Evolutionary conservation across 2,797 vertebrate species (phyloP), one percentile per base, ranked within the genome.

Genomic region (Sphenopsis melanotis): DNA sequence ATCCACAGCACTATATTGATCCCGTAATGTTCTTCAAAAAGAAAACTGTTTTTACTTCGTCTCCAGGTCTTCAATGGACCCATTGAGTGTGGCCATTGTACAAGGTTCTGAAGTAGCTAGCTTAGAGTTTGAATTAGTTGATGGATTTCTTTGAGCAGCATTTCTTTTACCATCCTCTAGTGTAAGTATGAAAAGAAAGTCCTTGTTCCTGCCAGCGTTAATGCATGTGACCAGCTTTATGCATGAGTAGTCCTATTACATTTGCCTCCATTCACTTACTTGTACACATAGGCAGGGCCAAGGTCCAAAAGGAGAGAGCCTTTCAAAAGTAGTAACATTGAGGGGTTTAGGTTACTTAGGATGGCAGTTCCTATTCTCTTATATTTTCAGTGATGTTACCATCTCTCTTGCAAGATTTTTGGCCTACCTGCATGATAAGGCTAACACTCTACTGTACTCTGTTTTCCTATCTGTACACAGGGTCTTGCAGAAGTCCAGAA

Each of bases 211-310:
- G 91, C 63, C 93, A 93, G 88, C 20, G 4, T 91, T 94, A 91
- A 96, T 94, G 95, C 89, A 84, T 96, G 93, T 97, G 95, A 95
- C 92, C 60, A 89, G 94, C 95, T 96, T 97, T 94, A 96, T 94
- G 96, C 85, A 96, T 96, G 93, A 94, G 91, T 96, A 95, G 94
- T 76, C 83, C 94, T 79, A 94, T 95, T 97, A 12, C 95, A 86
- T 83, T 94, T 89, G 70, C 56, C 64, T 95, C 82, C 93, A 95
- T 96, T 95, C 93, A 96, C 87, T 96, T 93, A 15, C 83, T 95
- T 75, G 49, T 82, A 88, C 77, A 53, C 91, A 82, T 56, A 79
- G 74, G 77, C 93, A 95, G 92, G 89, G 94, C 95, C 91, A 94
- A 96, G 95, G 95, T 88, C 95, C 94, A 82, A 93, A 93, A 90